phyloP scores from a whole-genome alignment of 2,888 invertebrate species.

The Drosophila affinis region DNA sequence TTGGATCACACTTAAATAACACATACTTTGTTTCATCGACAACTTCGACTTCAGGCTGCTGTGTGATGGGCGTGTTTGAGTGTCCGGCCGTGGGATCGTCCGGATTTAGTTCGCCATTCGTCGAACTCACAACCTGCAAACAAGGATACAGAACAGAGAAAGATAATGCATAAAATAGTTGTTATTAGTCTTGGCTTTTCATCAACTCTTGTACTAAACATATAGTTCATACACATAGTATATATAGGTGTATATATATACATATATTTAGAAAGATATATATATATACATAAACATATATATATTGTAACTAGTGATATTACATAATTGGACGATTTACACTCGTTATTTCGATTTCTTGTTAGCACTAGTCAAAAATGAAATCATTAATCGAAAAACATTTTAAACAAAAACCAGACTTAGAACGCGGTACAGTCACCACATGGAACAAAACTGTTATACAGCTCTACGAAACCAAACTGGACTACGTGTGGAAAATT shows the following conservation, averaged over 20 bases:
- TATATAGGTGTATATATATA: constrained; percentile 19
- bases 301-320: constrained; percentile 45
- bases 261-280: constrained; percentile 17
- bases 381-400: constrained; percentile 25
- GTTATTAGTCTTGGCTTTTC: constrained; percentile 39
- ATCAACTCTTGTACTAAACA: constrained; percentile 62
- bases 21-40: constrained; percentile 99
- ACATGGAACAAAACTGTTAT: constrained; percentile 34
- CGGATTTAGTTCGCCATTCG: constrained; percentile 96
- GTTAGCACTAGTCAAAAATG: constrained; percentile 38
- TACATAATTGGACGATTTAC: constrained; percentile 41
- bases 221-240: constrained; percentile 50
- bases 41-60: constrained; percentile 96
- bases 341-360: constrained; percentile 10
- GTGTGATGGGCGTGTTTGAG: constrained; percentile 98
- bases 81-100: constrained; percentile 98
- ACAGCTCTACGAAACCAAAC: constrained; percentile 10
- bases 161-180: constrained; percentile 36
- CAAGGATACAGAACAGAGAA: constrained; percentile 35
- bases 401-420: constrained; percentile 14
- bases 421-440: constrained; percentile 9
- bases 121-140: constrained; percentile 96
- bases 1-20: constrained; percentile 51
- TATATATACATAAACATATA: constrained; percentile 20
- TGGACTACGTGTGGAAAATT: constrained; percentile 16